phyloP scores from a whole-genome alignment of 2,113 vertebrate genomes.

The Smithornis capensis region DNA sequence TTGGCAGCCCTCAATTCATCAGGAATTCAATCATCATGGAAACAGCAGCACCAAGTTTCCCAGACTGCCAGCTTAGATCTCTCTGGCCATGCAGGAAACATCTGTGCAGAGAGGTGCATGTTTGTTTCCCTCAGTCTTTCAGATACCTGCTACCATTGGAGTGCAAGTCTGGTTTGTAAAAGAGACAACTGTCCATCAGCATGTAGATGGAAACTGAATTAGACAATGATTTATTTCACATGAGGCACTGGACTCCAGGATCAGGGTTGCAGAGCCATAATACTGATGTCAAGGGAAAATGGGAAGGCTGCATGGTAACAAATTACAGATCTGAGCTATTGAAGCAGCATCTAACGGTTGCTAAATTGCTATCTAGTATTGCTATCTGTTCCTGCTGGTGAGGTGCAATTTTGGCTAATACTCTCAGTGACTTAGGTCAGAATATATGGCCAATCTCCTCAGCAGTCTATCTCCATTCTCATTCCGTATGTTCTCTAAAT shows the following conservation, averaged over 20 bases:
- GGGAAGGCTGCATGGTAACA: not conserved
- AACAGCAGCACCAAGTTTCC: not conserved
- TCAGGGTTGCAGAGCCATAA: not conserved
- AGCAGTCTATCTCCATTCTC: not conserved
- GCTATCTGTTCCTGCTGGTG: not conserved
- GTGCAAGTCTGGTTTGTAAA: not conserved
- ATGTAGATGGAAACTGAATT: not conserved
- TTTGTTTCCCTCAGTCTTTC: not conserved
- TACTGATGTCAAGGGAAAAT: not conserved
- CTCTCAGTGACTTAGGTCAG: not conserved
- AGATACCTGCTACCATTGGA: not conserved
- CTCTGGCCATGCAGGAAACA: not conserved
- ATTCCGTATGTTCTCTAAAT: not conserved
- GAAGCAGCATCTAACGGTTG: not conserved
- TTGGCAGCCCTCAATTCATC: not conserved
- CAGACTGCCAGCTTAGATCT: not conserved
- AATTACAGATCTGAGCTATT: not conserved
- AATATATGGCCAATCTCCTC: not conserved
- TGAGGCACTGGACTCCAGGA: not conserved
- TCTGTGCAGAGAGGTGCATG: not conserved
- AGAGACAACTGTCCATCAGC: not conserved
- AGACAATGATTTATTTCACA: not conserved
- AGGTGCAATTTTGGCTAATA: not conserved
- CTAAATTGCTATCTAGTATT: not conserved
- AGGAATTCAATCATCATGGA: not conserved